Conservation (phyloP, 2,888 invertebrate species). For the Ganaspis brasiliensis region DNA sequence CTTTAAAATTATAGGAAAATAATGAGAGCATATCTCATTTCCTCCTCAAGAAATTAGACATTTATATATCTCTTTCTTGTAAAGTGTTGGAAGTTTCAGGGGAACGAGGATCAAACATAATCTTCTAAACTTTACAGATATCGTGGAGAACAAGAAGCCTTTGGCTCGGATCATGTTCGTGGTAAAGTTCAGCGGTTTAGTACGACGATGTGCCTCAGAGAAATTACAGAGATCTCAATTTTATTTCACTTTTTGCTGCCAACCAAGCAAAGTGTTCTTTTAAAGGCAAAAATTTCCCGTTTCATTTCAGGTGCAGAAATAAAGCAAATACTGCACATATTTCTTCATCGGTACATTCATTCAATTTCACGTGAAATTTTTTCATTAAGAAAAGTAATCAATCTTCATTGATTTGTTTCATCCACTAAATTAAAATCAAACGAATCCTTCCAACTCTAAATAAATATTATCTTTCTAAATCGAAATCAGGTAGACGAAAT, state of each 20-base stretch:
- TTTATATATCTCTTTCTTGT: constrained; percentile 2
- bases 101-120: constrained; percentile 25
- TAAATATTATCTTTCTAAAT: too few species aligned
- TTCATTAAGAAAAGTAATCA: too few species aligned
- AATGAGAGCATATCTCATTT: constrained; percentile 1
- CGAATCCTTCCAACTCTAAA: too few species aligned
- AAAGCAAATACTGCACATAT: constrained; percentile 2
- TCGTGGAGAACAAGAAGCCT: constrained; percentile 31
- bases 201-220: constrained; percentile 28
- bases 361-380: too few species aligned
- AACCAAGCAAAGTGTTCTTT: constrained; percentile 31
- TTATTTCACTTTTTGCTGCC: constrained; percentile 23
- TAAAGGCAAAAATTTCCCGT: constrained; percentile 19
- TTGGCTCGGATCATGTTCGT: constrained; percentile 41
- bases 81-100: constrained; percentile 27
- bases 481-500: too few species aligned
- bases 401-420: too few species aligned
- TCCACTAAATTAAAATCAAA: too few species aligned
- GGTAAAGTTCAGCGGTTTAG: constrained; percentile 42
- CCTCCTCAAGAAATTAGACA: neutral
- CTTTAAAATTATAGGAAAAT: neutral
- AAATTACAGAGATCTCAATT: constrained; percentile 35
- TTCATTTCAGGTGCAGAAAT: neutral
- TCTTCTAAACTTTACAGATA: constrained; percentile 36
- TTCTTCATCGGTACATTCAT: too few species aligned